Conservation (phyloP, 1,140 invertebrate species). For the Cyrtorhinus lividipennis region DNA sequence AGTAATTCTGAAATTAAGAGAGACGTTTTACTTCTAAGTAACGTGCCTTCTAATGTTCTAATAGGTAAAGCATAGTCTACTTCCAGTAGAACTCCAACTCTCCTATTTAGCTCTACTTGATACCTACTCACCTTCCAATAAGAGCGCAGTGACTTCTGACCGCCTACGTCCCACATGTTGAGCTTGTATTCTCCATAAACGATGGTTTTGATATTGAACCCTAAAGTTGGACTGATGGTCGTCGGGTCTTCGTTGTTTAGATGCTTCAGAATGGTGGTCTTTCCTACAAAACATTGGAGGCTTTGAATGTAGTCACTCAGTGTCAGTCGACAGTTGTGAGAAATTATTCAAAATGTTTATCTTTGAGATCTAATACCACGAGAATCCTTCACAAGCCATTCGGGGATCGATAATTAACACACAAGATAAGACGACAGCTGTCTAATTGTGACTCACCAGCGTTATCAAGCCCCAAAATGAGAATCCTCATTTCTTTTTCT, state of each 20-base stretch:
- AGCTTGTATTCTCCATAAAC: conserved; percentile 41
- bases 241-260: conserved; percentile 95
- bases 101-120: too few relatives aligned
- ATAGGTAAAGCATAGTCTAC: too few relatives aligned
- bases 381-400: too few relatives aligned
- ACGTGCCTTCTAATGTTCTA: too few relatives aligned
- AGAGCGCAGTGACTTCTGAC: conserved; percentile 89
- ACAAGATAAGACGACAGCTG: too few relatives aligned
- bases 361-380: too few relatives aligned
- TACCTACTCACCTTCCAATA: conserved; percentile 83
- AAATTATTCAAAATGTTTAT: too few relatives aligned
- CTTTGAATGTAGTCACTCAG: too few relatives aligned
- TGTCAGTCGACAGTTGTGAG: too few relatives aligned
- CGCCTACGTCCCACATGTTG: conserved; percentile 98
- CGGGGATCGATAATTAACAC: too few relatives aligned
- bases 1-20: conserved; percentile 89
- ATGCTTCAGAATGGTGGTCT: conserved; percentile 94
- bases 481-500: conserved; percentile 92
- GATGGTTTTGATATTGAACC: conserved; percentile 97
- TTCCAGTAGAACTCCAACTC: too few relatives aligned
- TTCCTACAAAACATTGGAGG: conserved; percentile 76
- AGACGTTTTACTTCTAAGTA: conserved; percentile 76
- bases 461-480: conserved; percentile 92
- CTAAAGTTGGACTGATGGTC: conserved; percentile 91
- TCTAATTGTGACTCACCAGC: too few relatives aligned